Evolutionary conservation across 2,888 invertebrate genomes (phyloP).

Genomic region (Loripinus fragilis): DNA sequence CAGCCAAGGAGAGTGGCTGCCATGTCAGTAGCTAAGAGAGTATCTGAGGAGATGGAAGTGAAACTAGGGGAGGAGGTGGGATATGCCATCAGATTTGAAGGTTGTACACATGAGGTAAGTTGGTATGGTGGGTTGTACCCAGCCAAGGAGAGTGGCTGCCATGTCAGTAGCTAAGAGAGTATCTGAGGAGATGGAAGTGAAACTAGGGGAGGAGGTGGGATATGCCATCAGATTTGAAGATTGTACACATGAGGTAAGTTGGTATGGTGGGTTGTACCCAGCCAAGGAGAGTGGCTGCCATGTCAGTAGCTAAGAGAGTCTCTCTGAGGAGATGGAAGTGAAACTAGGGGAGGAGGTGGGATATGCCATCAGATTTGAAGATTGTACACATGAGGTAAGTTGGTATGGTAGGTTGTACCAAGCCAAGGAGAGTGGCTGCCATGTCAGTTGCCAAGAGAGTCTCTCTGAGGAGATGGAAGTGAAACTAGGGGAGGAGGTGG

Average conservation of each 20-base stretch:
- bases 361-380: too few relatives aligned
- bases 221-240: constrained; percentile 99
- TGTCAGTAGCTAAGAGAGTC: constrained; percentile 99
- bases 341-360: background rate
- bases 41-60: constrained; percentile 98
- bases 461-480: constrained; percentile 98
- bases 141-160: constrained; percentile 97
- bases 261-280: constrained; percentile 75
- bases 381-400: too few relatives aligned
- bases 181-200: constrained; percentile 97
- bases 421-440: constrained; percentile 97
- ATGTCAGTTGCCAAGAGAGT: constrained; percentile 99
- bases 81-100: too few relatives aligned
- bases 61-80: constrained; percentile 92
- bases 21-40: constrained; percentile 99
- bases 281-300: constrained; percentile 91
- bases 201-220: constrained; percentile 95
- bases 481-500: constrained; percentile 94
- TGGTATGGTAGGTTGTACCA: constrained; percentile 99
- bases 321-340: constrained; percentile 94
- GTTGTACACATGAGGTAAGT: too few relatives aligned
- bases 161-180: constrained; percentile 99
- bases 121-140: constrained; percentile 98
- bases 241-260: constrained; percentile 92
- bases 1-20: constrained; percentile 99